Evolutionary conservation across 2,113 vertebrate species (phyloP), one percentile per base, ranked within the genome.

Genomic region (Neoarius graeffei): DNA sequence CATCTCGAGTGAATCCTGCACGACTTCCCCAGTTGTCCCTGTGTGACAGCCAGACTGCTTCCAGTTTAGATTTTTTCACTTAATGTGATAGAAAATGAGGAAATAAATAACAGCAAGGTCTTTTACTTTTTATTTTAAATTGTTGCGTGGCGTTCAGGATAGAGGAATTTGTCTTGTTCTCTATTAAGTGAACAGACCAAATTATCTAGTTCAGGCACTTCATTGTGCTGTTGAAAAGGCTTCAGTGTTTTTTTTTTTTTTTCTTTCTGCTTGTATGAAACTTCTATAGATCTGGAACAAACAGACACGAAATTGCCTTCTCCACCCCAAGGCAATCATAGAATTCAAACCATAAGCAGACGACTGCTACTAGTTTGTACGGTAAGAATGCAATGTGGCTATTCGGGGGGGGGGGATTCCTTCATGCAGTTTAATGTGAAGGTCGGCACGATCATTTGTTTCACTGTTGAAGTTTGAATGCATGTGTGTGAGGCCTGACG

Each of bases 381-480:
- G n/a, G n/a, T n/a, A 71, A 91, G 87, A 87, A 87, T 91, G 66
- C 56, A 82, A 77, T 83, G 88, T 88, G 89, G 88, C 88, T 67
- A 85, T 90, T 86, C 30, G 20, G 30, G 23, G 5, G 54, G 54
- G 89, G 87, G 85, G 14, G 64, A 73, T 86, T 86, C 74, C 83
- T 67, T 88, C 87, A 84, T 88, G 80, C 88, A 74, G 83, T 83
- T 86, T 86, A 85, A 89, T 87, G 86, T 89, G 88, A 90, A 91
- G 88, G 90, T 81, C 62, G 81, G 30, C 56, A 30, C 15, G 71
- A 81, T 89, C 54, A 60, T 87, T 85, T 86, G 25, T 90, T 88
- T 86, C 81, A 88, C 77, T 83, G 83, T 81, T 77, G 74, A 64
- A 35, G 80, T 85, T 82, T 89, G 59, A 83, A 84, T 81, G 81